Evolutionary conservation across 2,113 vertebrate species (phyloP).

Genomic region (Heloderma charlesbogerti): DNA sequence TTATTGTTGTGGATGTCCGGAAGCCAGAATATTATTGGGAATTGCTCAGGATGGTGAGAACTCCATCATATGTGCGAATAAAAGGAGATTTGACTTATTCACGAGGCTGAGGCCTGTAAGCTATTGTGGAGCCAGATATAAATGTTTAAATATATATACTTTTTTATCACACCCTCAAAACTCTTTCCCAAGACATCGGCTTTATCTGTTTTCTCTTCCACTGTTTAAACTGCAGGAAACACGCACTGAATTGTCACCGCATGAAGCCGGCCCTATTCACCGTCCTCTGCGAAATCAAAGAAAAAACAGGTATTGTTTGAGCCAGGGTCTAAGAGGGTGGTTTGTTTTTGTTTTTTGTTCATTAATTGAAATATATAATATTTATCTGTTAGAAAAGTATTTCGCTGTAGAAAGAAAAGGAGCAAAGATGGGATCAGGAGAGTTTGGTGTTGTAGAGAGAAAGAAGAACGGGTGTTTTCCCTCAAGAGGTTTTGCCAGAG

Average conservation of each 20-base stretch:
- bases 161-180: background rate
- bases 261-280: conserved; percentile 97
- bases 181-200: background rate
- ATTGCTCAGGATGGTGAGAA: background rate
- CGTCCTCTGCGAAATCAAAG: conserved; percentile 96
- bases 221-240: conserved; percentile 67
- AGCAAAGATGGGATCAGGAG: background rate
- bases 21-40: conserved; percentile 3
- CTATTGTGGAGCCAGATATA: background rate
- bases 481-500: conserved; percentile 30
- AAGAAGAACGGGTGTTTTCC: conserved; percentile 1
- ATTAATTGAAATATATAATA: background rate
- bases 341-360: background rate
- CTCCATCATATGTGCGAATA: background rate
- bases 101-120: background rate
- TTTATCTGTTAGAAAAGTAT: background rate
- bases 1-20: background rate
- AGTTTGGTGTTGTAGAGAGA: background rate
- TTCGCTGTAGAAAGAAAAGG: background rate
- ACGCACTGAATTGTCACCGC: conserved; percentile 91
- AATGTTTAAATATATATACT: background rate
- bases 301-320: conserved; percentile 87
- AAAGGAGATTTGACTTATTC: background rate
- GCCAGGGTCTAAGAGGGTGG: background rate
- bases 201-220: conserved; percentile 22